Percentiles rank a stretch among this genome's conserved stretches.
These are phyloP conservation scores for Zeus faber DNA, from an alignment of 2,113 vertebrate species.

Conservation along the genomic window DNA sequence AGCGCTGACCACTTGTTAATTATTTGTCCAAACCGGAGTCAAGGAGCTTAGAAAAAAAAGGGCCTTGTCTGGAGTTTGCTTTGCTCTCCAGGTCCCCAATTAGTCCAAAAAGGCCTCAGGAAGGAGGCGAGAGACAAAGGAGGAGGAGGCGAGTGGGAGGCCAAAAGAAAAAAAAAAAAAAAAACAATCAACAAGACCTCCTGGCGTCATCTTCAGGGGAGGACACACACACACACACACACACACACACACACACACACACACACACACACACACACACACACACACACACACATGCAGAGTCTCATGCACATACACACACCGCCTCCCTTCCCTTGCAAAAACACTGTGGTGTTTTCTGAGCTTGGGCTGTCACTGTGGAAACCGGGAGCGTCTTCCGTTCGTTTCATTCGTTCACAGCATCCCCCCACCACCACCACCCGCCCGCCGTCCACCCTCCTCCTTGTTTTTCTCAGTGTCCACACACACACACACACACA, in stretches of 20 bases:
- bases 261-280: constrained; percentile 21
- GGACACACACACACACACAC: constrained; percentile 14
- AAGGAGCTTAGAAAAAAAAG: constrained; percentile 45
- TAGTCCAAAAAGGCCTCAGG: constrained; percentile 63
- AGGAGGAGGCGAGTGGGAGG: constrained; percentile 28
- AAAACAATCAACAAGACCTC: constrained; percentile 71
- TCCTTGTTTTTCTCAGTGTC: constrained; percentile 42
- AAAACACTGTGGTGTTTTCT: constrained; percentile 67
- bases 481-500: constrained; percentile 25
- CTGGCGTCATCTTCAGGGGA: constrained; percentile 58
- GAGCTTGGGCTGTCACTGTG: constrained; percentile 80
- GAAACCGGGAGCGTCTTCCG: constrained; percentile 74
- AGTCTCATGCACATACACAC: constrained; percentile 3
- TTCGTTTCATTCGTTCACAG: constrained; percentile 53
- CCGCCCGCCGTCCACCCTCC: constrained; percentile 74
- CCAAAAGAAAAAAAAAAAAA: constrained; percentile 67
- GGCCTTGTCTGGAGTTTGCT: constrained; percentile 52
- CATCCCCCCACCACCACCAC: constrained; percentile 25
- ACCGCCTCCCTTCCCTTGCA: constrained; percentile 30
- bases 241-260: constrained; percentile 17
- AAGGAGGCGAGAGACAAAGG: constrained; percentile 58
- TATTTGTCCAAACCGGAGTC: constrained; percentile 75
- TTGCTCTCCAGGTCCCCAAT: constrained; percentile 68
- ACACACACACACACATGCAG: constrained; percentile 1
- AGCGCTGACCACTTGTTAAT: constrained; percentile 60